Percentiles rank a stretch among this genome's conserved stretches.
Evolutionary conservation across 2,113 vertebrate species (phyloP).

Genomic region (Nicator chloris): DNA sequence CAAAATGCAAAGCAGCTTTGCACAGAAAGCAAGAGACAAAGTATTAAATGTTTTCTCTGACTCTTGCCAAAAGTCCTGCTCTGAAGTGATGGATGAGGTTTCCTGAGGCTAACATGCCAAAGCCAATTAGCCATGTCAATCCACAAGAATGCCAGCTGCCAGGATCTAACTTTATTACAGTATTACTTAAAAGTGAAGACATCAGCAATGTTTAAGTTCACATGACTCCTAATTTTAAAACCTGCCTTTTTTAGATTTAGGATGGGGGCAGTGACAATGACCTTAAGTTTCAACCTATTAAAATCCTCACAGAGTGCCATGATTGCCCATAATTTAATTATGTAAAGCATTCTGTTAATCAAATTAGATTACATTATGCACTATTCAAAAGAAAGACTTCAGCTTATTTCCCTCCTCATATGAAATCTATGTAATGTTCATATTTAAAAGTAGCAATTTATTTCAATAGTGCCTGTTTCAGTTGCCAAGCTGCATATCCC

Average conservation of each 20-base stretch:
- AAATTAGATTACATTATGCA: conserved; percentile 40
- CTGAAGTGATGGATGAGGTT: conserved; percentile 67
- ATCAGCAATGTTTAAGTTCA: conserved; percentile 58
- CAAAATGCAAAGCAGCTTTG: conserved; percentile 12
- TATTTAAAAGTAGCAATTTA: conserved; percentile 56
- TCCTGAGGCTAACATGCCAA: conserved; percentile 69
- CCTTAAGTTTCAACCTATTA: conserved; percentile 46
- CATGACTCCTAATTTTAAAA: conserved; percentile 60
- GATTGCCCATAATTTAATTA: conserved; percentile 58
- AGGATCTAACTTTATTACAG: conserved; percentile 54
- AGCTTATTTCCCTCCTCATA: not conserved
- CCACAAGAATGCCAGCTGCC: conserved; percentile 64
- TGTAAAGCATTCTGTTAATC: conserved; percentile 48
- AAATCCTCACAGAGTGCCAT: conserved; percentile 11
- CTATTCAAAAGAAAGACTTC: conserved; percentile 45
- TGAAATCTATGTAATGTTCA: conserved; percentile 40
- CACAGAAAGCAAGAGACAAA: conserved; percentile 54
- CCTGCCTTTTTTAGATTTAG: conserved; percentile 36
- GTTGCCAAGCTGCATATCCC: conserved; percentile 47
- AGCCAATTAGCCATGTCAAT: conserved; percentile 74
- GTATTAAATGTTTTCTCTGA: conserved; percentile 58
- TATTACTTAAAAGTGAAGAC: conserved; percentile 66
- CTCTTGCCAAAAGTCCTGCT: conserved; percentile 39
- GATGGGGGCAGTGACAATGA: conserved; percentile 14
- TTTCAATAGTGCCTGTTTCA: conserved; percentile 28